Evolutionary conservation across 2,113 vertebrate species (phyloP).

Genomic region (Pleuronectes platessa): DNA sequence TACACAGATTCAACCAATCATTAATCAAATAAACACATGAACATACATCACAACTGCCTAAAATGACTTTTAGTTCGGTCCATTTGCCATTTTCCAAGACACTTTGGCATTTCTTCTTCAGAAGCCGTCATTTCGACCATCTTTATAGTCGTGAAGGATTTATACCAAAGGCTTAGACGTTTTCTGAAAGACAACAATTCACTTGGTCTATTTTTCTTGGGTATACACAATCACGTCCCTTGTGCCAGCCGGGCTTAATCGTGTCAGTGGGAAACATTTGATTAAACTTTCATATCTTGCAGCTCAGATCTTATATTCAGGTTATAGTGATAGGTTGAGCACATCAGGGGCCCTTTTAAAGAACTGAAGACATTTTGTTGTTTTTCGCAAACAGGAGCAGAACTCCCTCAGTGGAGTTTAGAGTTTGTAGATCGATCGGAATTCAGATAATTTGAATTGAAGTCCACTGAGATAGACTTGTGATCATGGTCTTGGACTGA

Average conservation of each 20-base stretch:
- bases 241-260: neutral
- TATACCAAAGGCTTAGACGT: neutral
- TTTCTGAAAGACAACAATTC: neutral
- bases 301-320: slow-evolving; percentile 33
- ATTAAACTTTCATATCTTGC: slow-evolving; percentile 14
- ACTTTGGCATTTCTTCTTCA: neutral
- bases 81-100: too few relatives aligned
- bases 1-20: too few relatives aligned
- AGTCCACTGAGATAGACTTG: too few relatives aligned
- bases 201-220: neutral
- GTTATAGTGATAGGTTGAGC: slow-evolving; percentile 1
- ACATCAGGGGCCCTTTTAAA: neutral
- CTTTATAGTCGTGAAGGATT: too few relatives aligned
- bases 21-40: too few relatives aligned
- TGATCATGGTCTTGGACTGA: too few relatives aligned
- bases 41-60: too few relatives aligned
- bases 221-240: neutral
- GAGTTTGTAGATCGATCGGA: neutral
- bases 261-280: slow-evolving; percentile 12
- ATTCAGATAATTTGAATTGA: neutral
- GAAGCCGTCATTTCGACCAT: too few relatives aligned
- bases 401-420: neutral
- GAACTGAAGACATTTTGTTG: neutral
- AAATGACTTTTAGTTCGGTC: too few relatives aligned
- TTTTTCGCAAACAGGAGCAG: neutral